Evolutionary conservation across 1,140 invertebrate genomes (phyloP).

Genomic region (Mizuhopecten yessoensis): DNA sequence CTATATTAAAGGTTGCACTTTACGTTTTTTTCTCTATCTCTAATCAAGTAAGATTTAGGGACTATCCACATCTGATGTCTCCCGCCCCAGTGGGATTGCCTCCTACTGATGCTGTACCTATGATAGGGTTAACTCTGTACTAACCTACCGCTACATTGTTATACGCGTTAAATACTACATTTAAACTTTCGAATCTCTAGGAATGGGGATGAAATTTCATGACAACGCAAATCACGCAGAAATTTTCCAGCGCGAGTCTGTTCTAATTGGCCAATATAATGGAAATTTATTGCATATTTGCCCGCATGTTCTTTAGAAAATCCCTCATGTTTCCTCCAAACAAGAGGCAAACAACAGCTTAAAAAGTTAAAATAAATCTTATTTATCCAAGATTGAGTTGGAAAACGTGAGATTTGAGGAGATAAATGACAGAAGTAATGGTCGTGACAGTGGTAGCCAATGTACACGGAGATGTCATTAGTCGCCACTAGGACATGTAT

Average conservation of each 20-base stretch:
- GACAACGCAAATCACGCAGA: constrained; percentile 16
- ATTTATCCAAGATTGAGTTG: constrained; percentile 35
- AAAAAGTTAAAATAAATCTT: constrained; percentile 36
- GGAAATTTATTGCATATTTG: constrained; percentile 22
- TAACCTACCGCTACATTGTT: background rate
- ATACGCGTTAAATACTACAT: background rate
- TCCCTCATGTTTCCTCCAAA: constrained; percentile 30
- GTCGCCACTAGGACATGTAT: background rate
- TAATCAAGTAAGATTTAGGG: background rate
- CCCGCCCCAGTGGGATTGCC: background rate
- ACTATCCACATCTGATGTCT: background rate
- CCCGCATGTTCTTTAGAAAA: constrained; percentile 11
- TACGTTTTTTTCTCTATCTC: background rate
- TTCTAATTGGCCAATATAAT: background rate
- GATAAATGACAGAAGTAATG: background rate
- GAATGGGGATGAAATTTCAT: background rate
- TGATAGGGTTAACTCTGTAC: background rate
- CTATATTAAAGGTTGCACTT: background rate
- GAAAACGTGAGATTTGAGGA: constrained; percentile 20
- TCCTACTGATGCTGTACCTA: background rate
- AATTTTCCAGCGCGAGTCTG: background rate
- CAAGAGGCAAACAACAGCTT: constrained; percentile 17
- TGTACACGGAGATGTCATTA: background rate
- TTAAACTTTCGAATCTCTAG: background rate
- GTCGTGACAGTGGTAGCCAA: background rate